Base-by-base conservation (phyloP, 2,888 invertebrate species). In the Trissolcus brochymenae region DNA sequence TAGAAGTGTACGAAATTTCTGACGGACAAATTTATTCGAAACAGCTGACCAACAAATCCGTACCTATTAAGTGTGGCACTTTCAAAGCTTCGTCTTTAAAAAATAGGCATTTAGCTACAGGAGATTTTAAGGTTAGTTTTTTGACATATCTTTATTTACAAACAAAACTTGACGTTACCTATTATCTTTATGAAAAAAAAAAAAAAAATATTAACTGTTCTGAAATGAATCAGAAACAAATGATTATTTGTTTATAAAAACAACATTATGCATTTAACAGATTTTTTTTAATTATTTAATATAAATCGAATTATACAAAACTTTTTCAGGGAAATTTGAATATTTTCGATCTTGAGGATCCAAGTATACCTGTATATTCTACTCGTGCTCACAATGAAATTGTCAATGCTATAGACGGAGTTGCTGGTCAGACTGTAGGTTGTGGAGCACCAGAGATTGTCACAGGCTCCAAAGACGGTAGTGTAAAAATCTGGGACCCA, bases 391-490 rank as follows among this genome's bases (percentile, higher is more conserved):
- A 98, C 85, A 92, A 91, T 17, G 94, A 94, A 81, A 96, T 98
- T 29, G 96, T 98, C 65, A 98, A 98, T 89, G 91, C 94, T 9
- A 95, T 98, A 71, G 98, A 98, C 91, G 98, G 95, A 0, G 93
- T 98, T 81, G 98, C 95, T 1, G 98, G 98, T 0, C 85, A 87
- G 17, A 93, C 92, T 61, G 88, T 93, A 2, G 95, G 95, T 61
- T 96, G 95, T 88, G 98, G 98, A 14, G 97, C 98, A 2, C 98
- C 98, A 6, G 98, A 98, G 92, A 93, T 98, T 83, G 97, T 95
- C 0, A 98, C 98, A 4, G 98, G 97, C 4, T 95, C 97, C 81
- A 92, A 96, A 89, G 98, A 98, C 92, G 98, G 98, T 91, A 92
- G 93, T 54, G 97, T 98, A 0, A 98, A 97, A 91, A 94, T 98